A percentile compares a stretch with the other conserved stretches of the same genome.
These are phyloP conservation scores for Saturnia pavonia DNA, from an alignment of 2,888 invertebrate species.

Conservation along the genomic window DNA sequence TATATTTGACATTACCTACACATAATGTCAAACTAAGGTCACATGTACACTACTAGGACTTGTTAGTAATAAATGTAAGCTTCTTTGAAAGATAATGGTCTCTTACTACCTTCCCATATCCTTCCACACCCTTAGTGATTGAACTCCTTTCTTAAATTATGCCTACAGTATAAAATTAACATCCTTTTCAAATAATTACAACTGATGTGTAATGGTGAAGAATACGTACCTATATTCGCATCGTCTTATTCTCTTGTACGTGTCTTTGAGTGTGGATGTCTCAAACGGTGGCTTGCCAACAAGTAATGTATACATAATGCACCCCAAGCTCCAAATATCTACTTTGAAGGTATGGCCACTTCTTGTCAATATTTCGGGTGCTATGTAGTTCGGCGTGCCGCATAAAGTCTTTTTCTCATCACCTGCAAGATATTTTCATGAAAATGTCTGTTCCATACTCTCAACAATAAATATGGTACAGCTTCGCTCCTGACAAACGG, in stretches of 20 bases:
- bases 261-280: slow-evolving; percentile 96
- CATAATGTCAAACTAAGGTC: too few relatives aligned
- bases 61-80: too few relatives aligned
- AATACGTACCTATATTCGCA: slow-evolving; percentile 91
- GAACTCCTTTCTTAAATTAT: too few relatives aligned
- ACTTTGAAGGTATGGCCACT: slow-evolving; percentile 99
- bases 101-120: too few relatives aligned
- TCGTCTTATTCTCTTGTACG: slow-evolving; percentile 96
- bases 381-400: slow-evolving; percentile 99
- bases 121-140: too few relatives aligned
- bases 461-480: too few relatives aligned
- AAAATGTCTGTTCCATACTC: background rate
- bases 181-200: too few relatives aligned
- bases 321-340: slow-evolving; percentile 99
- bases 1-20: too few relatives aligned
- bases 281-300: slow-evolving; percentile 99
- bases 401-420: slow-evolving; percentile 96
- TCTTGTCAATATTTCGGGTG: slow-evolving; percentile 98
- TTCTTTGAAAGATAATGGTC: too few relatives aligned
- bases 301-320: slow-evolving; percentile 98
- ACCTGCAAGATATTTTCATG: slow-evolving; percentile 53
- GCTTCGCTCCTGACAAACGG: too few relatives aligned
- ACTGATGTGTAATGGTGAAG: background rate
- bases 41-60: too few relatives aligned
- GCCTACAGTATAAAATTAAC: too few relatives aligned